Base-by-base conservation (phyloP, 2,888 invertebrate species). In the Trilocha varians region DNA sequence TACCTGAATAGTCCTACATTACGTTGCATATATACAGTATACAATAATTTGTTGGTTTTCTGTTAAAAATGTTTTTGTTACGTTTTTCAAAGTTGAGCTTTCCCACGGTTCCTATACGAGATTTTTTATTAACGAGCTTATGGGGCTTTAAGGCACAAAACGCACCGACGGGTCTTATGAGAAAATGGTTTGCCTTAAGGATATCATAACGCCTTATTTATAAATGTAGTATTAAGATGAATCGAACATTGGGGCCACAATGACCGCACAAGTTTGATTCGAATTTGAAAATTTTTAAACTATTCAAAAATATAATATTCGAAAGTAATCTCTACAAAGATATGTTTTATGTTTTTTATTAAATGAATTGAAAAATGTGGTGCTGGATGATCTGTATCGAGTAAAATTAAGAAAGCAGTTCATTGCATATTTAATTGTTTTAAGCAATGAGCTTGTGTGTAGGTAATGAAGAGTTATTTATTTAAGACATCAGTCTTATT, bases 351-450 rank as follows among this genome's bases (percentile, higher is more conserved):
- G 44, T 44, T 46, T 33, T 34, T 16, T 32, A 37, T 44, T 42
- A 47, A 40, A 47, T 34, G 42, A 39, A 40, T 41, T 40, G 52
- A 50, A 51, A 47, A 47, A 45, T 54, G 65, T 78, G 83, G 83
- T 83, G 83, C 83, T 83, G 77, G 73, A 74, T 79, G 83, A 83
- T 83, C 83, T 83, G 80, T 75, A 59, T 66, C 61, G 58, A 59
- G 59, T 66, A 67, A 63, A 66, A 62, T 70, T 64, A 64, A 64
- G 53, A 52, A 50, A 47, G 45, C 50, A 52, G 54, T 57, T 57
- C 57, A 56, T 62, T 61, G 62, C 54, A 59, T 43, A 43, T 55
- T 55, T 44, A 49, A 48, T 55, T 40, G 52, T 48, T 50, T 48
- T 37, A 53, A 49, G 59, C 59, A 58, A 56, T 61, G 64, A 65